Evolutionary conservation across 2,797 vertebrate genomes (phyloP).

Genomic region (Silurus lanzhouensis): DNA sequence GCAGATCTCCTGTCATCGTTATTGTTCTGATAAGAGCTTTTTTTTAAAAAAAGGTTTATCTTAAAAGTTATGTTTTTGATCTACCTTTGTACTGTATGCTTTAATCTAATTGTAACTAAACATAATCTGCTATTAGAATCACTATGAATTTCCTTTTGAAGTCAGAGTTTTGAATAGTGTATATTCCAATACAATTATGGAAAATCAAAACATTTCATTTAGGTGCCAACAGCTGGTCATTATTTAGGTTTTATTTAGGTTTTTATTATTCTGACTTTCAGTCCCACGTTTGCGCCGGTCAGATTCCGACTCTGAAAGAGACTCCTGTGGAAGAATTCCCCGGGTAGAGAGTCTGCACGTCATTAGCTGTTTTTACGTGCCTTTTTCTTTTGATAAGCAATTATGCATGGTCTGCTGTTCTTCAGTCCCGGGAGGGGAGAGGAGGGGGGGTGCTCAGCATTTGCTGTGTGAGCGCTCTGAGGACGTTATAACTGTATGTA

Average conservation of each 20-base stretch:
- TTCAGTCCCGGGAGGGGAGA: background rate
- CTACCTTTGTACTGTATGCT: background rate
- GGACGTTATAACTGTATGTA: conserved; percentile 32
- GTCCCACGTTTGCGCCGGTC: background rate
- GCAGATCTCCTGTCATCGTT: background rate
- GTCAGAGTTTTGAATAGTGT: background rate
- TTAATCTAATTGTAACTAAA: background rate
- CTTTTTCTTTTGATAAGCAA: conserved; percentile 15
- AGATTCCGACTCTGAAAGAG: background rate
- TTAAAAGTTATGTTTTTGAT: background rate
- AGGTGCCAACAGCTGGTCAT: background rate
- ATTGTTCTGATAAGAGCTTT: background rate
- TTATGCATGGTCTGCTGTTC: conserved; percentile 24
- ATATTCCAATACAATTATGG: background rate
- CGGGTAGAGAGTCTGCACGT: background rate
- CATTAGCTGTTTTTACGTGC: conserved; percentile 5
- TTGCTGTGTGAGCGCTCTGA: conserved; percentile 8
- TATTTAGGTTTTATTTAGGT: background rate
- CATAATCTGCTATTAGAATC: background rate
- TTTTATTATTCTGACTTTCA: no score
- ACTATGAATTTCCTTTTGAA: background rate
- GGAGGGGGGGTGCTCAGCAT: conserved; percentile 10
- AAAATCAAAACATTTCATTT: background rate
- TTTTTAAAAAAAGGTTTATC: background rate
- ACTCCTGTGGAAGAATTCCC: background rate